Conservation (phyloP, 2,797 vertebrate genomes). For the Spinus olivaceus region DNA sequence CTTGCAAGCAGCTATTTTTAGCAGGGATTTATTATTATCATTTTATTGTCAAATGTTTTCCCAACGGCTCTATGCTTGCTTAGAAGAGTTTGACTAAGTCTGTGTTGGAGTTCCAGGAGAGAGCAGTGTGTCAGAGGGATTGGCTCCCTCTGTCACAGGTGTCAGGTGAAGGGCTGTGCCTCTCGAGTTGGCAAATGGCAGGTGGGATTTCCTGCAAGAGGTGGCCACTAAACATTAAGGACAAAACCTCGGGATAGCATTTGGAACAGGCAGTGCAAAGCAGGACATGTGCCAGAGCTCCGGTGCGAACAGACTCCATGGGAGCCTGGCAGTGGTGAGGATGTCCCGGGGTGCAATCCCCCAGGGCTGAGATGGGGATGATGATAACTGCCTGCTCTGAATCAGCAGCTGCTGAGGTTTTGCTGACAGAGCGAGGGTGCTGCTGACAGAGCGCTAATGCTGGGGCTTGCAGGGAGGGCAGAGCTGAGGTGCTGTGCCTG, state of each 20-base stretch:
- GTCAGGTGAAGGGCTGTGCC: not conserved
- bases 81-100: not conserved
- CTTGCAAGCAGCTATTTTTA: not conserved
- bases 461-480: not conserved
- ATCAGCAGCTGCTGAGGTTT: not conserved
- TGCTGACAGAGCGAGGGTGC: not conserved
- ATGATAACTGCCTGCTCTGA: not conserved
- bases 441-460: not conserved
- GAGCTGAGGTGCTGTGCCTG: not conserved
- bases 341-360: not conserved
- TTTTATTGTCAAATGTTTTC: not conserved
- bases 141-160: not conserved
- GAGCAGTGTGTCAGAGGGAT: fast-evolving
- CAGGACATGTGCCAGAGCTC: not conserved
- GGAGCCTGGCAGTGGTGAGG: not conserved
- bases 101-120: not conserved
- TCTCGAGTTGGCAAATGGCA: not conserved
- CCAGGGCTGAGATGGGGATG: not conserved
- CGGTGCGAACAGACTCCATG: not conserved
- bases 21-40: not conserved
- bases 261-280: not conserved
- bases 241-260: fast-evolving
- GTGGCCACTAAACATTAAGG: fast-evolving
- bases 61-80: not conserved
- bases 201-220: not conserved